phyloP scores from a whole-genome alignment of 1,140 invertebrate genomes.

The Elymnias hypermnestra region DNA sequence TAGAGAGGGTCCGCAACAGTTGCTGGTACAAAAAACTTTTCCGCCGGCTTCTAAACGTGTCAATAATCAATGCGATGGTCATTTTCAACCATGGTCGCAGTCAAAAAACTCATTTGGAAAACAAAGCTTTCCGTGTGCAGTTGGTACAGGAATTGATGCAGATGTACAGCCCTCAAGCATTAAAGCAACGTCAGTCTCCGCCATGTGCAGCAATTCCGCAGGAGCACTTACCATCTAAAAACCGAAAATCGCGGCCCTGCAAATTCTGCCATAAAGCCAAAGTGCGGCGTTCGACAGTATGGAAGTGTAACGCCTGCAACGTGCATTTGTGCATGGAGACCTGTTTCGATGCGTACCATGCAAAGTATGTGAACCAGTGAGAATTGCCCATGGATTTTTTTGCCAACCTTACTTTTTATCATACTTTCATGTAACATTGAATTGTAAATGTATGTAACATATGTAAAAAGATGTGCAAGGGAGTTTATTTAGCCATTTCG shows the following conservation, averaged over 20 bases:
- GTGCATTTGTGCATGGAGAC: neutral
- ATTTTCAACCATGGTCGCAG: neutral
- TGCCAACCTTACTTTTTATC: neutral
- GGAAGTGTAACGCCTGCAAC: neutral
- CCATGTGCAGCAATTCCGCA: neutral
- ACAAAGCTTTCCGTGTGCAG: neutral
- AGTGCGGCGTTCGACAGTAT: neutral
- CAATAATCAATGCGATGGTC: conserved; percentile 2
- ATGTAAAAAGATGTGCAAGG: too few species aligned
- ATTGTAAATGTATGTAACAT: too few species aligned
- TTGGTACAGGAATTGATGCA: neutral
- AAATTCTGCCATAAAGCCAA: neutral
- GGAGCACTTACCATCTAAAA: neutral
- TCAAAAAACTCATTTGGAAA: neutral
- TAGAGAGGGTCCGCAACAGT: neutral
- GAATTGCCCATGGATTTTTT: neutral
- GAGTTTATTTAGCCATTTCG: too few species aligned
- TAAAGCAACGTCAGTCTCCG: neutral
- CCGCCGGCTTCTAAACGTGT: conserved; percentile 8
- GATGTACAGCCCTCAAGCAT: neutral
- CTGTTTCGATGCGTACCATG: neutral
- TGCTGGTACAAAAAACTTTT: conserved; percentile 8
- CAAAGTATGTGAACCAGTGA: neutral
- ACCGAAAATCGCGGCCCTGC: neutral
- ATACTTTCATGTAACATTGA: neutral